phyloP scores from a whole-genome alignment of 2,888 invertebrate species.

The Chymomyza caudatula region DNA sequence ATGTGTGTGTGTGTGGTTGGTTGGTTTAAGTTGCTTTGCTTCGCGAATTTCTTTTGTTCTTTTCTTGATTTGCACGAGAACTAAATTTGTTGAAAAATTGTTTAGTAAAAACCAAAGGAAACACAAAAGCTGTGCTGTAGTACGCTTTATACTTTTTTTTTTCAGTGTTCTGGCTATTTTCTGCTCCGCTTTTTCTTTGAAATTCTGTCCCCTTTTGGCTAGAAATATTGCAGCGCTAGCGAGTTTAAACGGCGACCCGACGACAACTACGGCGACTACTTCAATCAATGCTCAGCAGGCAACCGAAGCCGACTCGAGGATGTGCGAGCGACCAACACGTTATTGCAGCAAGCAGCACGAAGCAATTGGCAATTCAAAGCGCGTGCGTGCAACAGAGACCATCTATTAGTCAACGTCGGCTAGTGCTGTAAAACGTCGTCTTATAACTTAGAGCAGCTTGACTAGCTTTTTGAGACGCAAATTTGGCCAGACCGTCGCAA shows the following conservation, averaged over 20 bases:
- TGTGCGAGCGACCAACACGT: slow-evolving; percentile 44
- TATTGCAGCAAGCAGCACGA: slow-evolving; percentile 32
- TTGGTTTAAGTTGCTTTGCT: slow-evolving; percentile 58
- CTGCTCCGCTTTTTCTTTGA: slow-evolving; percentile 51
- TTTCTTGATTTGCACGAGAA: slow-evolving; percentile 47
- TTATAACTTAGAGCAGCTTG: slow-evolving; percentile 40
- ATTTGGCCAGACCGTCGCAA: slow-evolving; percentile 54
- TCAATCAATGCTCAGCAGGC: slow-evolving; percentile 34
- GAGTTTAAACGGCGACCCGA: slow-evolving; percentile 67
- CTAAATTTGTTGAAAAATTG: slow-evolving; percentile 28
- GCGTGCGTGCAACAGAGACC: slow-evolving; percentile 36
- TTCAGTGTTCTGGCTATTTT: slow-evolving; percentile 51
- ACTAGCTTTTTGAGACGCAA: slow-evolving; percentile 3
- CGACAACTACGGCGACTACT: slow-evolving; percentile 58
- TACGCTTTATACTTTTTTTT: slow-evolving; percentile 34
- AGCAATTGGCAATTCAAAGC: slow-evolving; percentile 7
- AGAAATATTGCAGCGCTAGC: slow-evolving; percentile 67
- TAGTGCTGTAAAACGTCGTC: slow-evolving; percentile 37
- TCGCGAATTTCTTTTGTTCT: slow-evolving; percentile 50
- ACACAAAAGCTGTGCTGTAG: slow-evolving; percentile 53
- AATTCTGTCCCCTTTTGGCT: slow-evolving; percentile 55
- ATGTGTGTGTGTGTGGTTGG: slow-evolving; percentile 54
- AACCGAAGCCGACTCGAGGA: slow-evolving; percentile 30
- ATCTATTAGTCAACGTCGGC: slow-evolving; percentile 18
- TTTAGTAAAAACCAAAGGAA: slow-evolving; percentile 62